Base-by-base conservation (phyloP, 2,797 vertebrate species). In the Corythornis leucogaster region DNA sequence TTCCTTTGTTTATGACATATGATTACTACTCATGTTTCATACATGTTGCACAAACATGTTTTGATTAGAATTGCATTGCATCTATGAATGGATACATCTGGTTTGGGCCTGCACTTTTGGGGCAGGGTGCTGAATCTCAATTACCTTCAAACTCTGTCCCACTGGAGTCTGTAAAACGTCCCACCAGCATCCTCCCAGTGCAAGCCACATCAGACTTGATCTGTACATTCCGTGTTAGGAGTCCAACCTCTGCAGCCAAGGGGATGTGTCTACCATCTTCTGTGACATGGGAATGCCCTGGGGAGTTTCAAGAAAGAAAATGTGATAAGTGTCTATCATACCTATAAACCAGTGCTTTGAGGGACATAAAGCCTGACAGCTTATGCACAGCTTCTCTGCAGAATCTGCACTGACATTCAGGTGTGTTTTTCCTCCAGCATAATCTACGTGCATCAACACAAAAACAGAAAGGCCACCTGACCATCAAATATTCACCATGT, bases 181-280 rank as follows among this genome's bases (percentile, higher is more conserved):
- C 97, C 81, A 98, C 97, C 55, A 97, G 53, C 12, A 98, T 62
- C 63, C 89, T 96, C 46, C 97, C 98, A 31, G 53, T 5, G 11
- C 98, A 98, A 18, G 88, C 24, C 33, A 40, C 42, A 45, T 98
- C 98, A 11, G 96, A 18, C 68, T 91, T 96, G 76, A 98, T 97
- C 83, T 85, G 96, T 78, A 98, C 28, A 3, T 97, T 97, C 63
- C 97, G 92, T 28, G 97, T 96, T 51, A 98, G 86, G 17, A 98
- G 95, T 46, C 97, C 97, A 74, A 97, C 94, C 50, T 98, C 98
- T 1, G 97, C 96, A 38, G 97, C 95, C 91, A 98, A 85, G 61
- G 21, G 62, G 89, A 98, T 80, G 22, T 0, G 54, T 53, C 59
- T 92, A 28, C 97, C 94, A 0, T 97, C 88, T 10, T 92, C 97